phyloP scores from a whole-genome alignment of 1,140 invertebrate genomes.

The Trypoxylus dichotomus region DNA sequence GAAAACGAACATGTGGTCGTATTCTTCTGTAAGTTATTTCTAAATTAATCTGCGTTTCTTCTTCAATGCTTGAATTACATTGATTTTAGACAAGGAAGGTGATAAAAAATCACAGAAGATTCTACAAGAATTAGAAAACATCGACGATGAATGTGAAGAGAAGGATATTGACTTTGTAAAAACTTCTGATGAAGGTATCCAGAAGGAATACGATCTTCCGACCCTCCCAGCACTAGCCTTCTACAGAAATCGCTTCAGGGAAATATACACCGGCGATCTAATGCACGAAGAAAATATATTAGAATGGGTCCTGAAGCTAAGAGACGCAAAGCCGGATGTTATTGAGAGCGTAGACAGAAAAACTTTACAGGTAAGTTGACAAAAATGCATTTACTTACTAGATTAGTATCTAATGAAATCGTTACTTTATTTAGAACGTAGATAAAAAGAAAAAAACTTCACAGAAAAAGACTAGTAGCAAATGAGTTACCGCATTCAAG shows the following conservation, averaged over 20 bases:
- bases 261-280: conserved; percentile 78
- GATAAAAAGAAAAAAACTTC: conserved; percentile 19
- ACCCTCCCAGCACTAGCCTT: conserved; percentile 82
- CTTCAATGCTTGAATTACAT: background rate
- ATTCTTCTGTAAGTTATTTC: conserved; percentile 81
- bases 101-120: conserved; percentile 90
- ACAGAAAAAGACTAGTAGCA: conserved; percentile 1
- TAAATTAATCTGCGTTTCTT: background rate
- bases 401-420: background rate
- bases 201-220: conserved; percentile 86
- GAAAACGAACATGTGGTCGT: conserved; percentile 89
- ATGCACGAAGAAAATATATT: conserved; percentile 90
- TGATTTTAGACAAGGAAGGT: conserved; percentile 76
- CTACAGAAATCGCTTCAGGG: conserved; percentile 87
- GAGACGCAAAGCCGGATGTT: conserved; percentile 81
- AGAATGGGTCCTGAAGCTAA: conserved; percentile 86
- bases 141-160: conserved; percentile 92
- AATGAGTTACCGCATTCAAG: background rate
- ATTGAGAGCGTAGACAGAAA: conserved; percentile 91
- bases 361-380: conserved; percentile 67
- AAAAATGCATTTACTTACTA: background rate
- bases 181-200: conserved; percentile 85
- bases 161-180: conserved; percentile 92
- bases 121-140: conserved; percentile 87
- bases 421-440: background rate